These are phyloP conservation scores for Canis aureus DNA, from an alignment of 2,113 vertebrate genomes.

Conservation along the genomic window DNA sequence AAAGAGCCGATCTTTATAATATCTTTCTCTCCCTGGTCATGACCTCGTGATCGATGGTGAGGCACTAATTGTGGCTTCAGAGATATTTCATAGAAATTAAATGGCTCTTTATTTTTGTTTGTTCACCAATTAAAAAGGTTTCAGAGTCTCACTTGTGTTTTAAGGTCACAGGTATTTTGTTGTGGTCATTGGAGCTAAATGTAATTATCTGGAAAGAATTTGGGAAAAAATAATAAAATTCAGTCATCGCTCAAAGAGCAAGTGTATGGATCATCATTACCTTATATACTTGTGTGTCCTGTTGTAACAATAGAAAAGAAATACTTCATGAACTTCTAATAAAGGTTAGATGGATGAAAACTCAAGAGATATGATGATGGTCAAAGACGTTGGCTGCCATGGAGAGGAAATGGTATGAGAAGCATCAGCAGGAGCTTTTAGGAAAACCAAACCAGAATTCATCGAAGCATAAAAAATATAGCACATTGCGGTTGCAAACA, in stretches of 20 bases:
- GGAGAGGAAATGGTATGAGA: slow-evolving; percentile 82
- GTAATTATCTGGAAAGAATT: slow-evolving; percentile 11
- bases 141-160: background rate
- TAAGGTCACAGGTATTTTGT: background rate
- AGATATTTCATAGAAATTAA: background rate
- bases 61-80: background rate
- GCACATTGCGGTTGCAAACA: slow-evolving; percentile 83
- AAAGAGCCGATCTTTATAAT: background rate
- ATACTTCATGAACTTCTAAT: slow-evolving; percentile 55
- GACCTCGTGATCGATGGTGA: background rate
- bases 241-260: slow-evolving; percentile 31
- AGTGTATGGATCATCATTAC: background rate
- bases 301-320: slow-evolving; percentile 69
- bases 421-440: slow-evolving; percentile 82
- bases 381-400: slow-evolving; percentile 75
- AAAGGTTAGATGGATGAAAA: slow-evolving; percentile 79
- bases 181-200: background rate
- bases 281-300: slow-evolving; percentile 51
- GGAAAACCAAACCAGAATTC: slow-evolving; percentile 86
- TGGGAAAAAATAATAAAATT: slow-evolving; percentile 34
- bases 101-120: background rate
- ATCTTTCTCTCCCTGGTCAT: background rate
- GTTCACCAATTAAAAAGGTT: background rate
- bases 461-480: slow-evolving; percentile 82
- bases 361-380: slow-evolving; percentile 77